Evolutionary conservation across 2,113 vertebrate species (phyloP).

Genomic region (Candoia aspera): DNA sequence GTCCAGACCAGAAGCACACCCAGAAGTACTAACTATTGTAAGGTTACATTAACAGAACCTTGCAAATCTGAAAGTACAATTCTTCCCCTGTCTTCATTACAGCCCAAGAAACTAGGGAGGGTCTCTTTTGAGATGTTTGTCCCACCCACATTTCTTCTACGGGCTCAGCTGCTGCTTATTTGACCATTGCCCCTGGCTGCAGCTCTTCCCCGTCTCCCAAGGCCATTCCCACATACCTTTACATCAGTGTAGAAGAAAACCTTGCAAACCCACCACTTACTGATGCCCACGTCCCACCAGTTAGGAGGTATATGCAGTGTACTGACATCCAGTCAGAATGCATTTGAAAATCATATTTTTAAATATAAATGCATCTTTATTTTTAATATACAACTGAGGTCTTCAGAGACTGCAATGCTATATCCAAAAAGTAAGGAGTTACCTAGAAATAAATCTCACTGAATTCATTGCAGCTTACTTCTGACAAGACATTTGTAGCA

Average conservation of each 20-base stretch:
- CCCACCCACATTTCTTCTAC: neutral
- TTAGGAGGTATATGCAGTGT: neutral
- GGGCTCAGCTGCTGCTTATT: neutral
- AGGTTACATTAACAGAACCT: neutral
- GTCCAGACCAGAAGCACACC: neutral
- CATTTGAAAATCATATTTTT: neutral
- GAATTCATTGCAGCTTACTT: neutral
- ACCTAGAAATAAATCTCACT: neutral
- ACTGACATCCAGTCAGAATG: neutral
- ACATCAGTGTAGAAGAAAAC: neutral
- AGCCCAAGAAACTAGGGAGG: neutral
- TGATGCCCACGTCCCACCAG: neutral
- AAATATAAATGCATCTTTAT: neutral
- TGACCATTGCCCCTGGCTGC: neutral
- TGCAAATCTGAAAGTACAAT: neutral
- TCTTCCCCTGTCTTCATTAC: neutral
- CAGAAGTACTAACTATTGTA: neutral
- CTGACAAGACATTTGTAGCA: neutral
- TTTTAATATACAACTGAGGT: neutral
- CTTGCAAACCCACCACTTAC: neutral
- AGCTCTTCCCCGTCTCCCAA: neutral
- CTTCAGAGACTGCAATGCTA: neutral
- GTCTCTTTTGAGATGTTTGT: neutral
- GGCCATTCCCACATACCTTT: neutral
- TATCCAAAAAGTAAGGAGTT: neutral